Conservation (phyloP, 2,888 invertebrate genomes). For the Spilosoma lubricipeda region DNA sequence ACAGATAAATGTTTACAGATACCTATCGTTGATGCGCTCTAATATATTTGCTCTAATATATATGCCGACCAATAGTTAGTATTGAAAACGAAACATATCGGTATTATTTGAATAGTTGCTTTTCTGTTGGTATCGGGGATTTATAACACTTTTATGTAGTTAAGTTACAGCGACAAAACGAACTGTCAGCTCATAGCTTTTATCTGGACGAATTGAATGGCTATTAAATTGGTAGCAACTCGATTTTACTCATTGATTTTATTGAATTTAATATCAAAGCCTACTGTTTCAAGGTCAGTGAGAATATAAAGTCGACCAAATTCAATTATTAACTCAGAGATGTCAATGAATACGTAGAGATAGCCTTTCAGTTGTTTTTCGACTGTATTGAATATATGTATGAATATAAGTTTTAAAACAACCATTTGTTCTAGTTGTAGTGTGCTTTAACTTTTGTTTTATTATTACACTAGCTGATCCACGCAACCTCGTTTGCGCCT, state of each 20-base stretch:
- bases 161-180: conserved; percentile 23
- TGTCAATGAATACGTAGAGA: neutral
- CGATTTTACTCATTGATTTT: conserved; percentile 30
- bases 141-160: conserved; percentile 28
- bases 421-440: too few relatives aligned
- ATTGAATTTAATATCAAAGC: conserved; percentile 33
- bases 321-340: conserved; percentile 16
- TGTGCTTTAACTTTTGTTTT: too few relatives aligned
- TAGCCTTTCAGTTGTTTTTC: too few relatives aligned
- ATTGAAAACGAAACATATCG: conserved; percentile 13
- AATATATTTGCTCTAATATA: conserved; percentile 23
- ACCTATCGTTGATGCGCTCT: conserved; percentile 13
- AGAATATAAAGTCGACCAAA: conserved; percentile 31
- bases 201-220: conserved; percentile 28
- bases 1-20: conserved; percentile 21
- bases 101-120: conserved; percentile 27
- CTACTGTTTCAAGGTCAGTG: conserved; percentile 35
- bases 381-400: too few relatives aligned
- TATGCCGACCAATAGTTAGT: conserved; percentile 28
- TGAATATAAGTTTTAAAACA: too few relatives aligned
- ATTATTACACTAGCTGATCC: too few relatives aligned
- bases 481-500: too few relatives aligned
- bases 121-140: conserved; percentile 21
- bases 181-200: conserved; percentile 26
- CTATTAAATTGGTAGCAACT: conserved; percentile 26